These are phyloP conservation scores for Halcyon leucocephala DNA, from an alignment of 2,797 vertebrate species.

Conservation along the genomic window DNA sequence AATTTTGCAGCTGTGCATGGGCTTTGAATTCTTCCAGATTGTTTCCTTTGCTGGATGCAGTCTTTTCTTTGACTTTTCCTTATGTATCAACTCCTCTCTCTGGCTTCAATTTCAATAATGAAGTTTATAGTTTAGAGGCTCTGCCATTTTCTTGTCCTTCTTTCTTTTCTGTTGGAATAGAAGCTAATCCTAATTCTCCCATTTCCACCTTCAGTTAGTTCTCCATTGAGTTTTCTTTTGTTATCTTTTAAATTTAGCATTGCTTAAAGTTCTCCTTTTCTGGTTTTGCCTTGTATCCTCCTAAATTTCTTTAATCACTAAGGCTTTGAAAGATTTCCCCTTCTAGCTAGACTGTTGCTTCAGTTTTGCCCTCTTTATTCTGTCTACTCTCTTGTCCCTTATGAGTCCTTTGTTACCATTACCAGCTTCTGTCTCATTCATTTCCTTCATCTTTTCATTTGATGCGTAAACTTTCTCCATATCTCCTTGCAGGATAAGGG, in stretches of 20 bases:
- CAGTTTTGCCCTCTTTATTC: background rate
- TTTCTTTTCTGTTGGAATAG: background rate
- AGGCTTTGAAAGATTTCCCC: background rate
- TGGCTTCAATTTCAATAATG: background rate
- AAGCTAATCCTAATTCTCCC: background rate
- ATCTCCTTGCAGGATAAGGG: background rate
- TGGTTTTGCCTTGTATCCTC: background rate
- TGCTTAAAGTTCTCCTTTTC: background rate
- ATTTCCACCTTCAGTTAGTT: background rate
- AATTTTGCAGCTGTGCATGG: background rate
- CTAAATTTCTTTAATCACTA: background rate
- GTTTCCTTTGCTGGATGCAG: background rate
- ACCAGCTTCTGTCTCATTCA: background rate
- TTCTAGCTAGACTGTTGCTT: background rate
- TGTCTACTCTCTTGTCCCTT: background rate
- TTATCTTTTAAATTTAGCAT: background rate
- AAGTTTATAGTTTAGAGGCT: background rate
- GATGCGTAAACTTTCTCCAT: background rate
- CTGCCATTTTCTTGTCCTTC: background rate
- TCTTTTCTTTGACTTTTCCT: background rate
- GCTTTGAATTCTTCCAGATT: background rate
- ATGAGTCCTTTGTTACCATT: background rate
- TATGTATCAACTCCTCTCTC: background rate
- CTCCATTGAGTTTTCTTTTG: background rate
- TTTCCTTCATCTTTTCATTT: background rate